Conservation (phyloP, 2,888 invertebrate genomes). For the Apoda limacodes region DNA sequence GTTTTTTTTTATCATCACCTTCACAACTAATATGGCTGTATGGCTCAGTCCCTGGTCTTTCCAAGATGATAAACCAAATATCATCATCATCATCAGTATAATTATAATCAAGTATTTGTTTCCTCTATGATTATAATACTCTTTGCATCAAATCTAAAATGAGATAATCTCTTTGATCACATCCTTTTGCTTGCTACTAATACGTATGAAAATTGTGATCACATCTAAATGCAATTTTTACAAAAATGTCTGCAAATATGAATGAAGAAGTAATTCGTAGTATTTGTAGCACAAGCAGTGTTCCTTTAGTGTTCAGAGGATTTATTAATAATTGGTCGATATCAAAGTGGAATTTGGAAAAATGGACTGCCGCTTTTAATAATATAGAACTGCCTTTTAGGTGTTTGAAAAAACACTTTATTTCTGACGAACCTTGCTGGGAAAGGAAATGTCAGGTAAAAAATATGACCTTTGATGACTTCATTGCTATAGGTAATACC, state of each 20-base stretch:
- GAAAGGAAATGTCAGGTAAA: slow-evolving; percentile 76
- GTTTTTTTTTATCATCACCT: too few relatives aligned
- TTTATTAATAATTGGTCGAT: slow-evolving; percentile 69
- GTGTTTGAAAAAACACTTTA: slow-evolving; percentile 41
- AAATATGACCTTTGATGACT: slow-evolving; percentile 72
- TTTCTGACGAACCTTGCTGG: slow-evolving; percentile 78
- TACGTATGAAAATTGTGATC: too few relatives aligned
- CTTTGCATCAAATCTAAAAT: too few relatives aligned
- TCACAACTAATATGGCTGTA: too few relatives aligned
- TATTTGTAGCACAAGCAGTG: slow-evolving; percentile 30
- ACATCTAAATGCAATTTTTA: too few relatives aligned
- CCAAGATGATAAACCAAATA: too few relatives aligned
- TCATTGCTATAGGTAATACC: slow-evolving; percentile 52
- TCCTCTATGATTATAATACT: too few relatives aligned
- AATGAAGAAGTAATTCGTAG: slow-evolving; percentile 35
- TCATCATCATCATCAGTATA: too few relatives aligned
- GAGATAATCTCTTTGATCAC: too few relatives aligned
- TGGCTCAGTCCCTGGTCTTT: too few relatives aligned
- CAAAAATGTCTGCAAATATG: slow-evolving; percentile 32
- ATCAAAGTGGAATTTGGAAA: slow-evolving; percentile 69
- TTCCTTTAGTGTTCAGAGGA: slow-evolving; percentile 66
- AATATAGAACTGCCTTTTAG: slow-evolving; percentile 70
- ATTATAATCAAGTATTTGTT: too few relatives aligned
- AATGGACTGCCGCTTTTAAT: slow-evolving; percentile 71
- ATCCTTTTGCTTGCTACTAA: too few relatives aligned